Conservation (phyloP, 53 echinoderm and acorn worm species). For the Apostichopus leukothele region DNA sequence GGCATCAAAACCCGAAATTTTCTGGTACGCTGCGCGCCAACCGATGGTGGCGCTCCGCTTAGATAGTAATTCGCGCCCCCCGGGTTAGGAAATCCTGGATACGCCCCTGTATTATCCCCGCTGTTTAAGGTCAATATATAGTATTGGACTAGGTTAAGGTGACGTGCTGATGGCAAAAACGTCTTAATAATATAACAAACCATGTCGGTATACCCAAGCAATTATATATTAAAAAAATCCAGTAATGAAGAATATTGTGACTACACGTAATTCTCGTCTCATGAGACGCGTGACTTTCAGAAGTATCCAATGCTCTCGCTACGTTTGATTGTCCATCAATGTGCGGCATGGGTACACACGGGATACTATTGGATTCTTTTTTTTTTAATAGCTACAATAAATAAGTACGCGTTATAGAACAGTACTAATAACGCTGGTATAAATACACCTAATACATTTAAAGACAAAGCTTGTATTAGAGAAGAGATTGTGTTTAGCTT, state of each 20-base stretch:
- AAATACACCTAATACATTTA: background rate
- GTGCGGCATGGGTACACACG: no score
- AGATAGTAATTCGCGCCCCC: no score
- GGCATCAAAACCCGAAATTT: no score
- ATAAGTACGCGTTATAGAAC: background rate
- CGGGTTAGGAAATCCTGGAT: no score
- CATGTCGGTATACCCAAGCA: background rate
- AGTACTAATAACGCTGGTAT: background rate
- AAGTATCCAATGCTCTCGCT: no score
- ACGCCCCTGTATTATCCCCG: no score
- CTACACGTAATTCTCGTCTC: background rate
- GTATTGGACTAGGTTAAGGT: background rate
- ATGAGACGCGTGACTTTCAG: background rate
- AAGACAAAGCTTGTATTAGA: background rate
- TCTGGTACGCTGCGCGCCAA: no score
- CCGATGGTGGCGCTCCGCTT: no score
- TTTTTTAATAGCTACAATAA: background rate
- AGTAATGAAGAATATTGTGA: background rate
- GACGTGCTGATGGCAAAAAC: constrained; percentile 21
- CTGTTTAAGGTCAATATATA: constrained; percentile 22
- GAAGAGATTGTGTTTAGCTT: background rate
- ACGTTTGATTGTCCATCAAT: no score
- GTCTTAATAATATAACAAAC: background rate
- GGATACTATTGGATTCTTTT: background rate
- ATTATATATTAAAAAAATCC: background rate